phyloP scores from a whole-genome alignment of 2,888 invertebrate genomes.

The Aricia artaxerxes region DNA sequence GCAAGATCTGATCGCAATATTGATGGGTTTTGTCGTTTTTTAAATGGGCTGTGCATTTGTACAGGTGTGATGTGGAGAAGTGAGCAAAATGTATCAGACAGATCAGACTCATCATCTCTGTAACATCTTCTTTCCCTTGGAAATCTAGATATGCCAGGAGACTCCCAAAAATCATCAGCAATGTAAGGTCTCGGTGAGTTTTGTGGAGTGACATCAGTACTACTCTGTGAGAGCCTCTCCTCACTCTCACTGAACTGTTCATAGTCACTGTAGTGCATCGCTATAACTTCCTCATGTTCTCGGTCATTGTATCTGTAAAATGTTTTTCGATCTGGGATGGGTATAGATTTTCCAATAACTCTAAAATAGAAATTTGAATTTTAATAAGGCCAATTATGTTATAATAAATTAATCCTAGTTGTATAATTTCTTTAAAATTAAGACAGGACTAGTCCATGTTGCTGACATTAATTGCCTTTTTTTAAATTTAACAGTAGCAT shows the following conservation, averaged over 20 bases:
- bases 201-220: conserved; percentile 70
- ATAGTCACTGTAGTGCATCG: conserved; percentile 71
- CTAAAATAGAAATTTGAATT: conserved; percentile 47
- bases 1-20: conserved; percentile 71
- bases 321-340: conserved; percentile 57
- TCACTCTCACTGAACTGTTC: conserved; percentile 70
- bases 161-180: conserved; percentile 54
- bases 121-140: conserved; percentile 49
- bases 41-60: conserved; percentile 64
- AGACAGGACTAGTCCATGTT: no score
- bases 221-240: conserved; percentile 69
- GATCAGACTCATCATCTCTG: conserved; percentile 53
- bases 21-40: conserved; percentile 62
- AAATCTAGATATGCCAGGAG: conserved; percentile 42
- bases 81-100: conserved; percentile 67
- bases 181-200: conserved; percentile 66
- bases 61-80: conserved; percentile 73
- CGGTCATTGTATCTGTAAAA: conserved; percentile 54
- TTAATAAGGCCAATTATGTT: not conserved
- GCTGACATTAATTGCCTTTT: no score
- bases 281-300: conserved; percentile 71
- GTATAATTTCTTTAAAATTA: no score
- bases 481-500: no score
- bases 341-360: conserved; percentile 65
- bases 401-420: not conserved